Conservation (phyloP, 2,888 invertebrate genomes). For the Drosophila anomalata region DNA sequence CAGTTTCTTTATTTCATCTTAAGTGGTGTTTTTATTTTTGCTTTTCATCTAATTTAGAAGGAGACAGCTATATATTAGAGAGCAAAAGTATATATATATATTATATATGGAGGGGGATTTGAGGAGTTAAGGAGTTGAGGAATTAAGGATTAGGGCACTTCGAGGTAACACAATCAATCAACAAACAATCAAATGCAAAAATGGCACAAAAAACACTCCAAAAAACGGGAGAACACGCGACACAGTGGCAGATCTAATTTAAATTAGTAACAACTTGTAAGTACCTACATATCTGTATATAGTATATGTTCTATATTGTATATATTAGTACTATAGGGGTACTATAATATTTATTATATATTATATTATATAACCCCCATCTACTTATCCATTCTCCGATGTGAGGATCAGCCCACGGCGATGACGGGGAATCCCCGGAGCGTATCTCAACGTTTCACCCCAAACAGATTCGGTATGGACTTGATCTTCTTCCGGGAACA, state of each 20-base stretch:
- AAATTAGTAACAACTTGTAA: slow-evolving; percentile 39
- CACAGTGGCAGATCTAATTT: slow-evolving; percentile 47
- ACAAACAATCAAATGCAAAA: slow-evolving; percentile 29
- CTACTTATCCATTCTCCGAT: too few relatives aligned
- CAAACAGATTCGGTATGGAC: slow-evolving; percentile 84
- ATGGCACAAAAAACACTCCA: slow-evolving; percentile 21
- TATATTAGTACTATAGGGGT: background rate
- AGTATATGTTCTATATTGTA: background rate
- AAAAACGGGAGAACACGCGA: slow-evolving; percentile 57
- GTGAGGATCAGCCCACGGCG: slow-evolving; percentile 33
- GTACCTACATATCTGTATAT: slow-evolving; percentile 2
- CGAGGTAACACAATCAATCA: slow-evolving; percentile 40
- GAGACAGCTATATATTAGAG: slow-evolving; percentile 20
- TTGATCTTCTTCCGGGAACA: slow-evolving; percentile 98
- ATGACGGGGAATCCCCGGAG: slow-evolving; percentile 48
- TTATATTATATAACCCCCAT: background rate
- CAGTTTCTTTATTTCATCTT: slow-evolving; percentile 53
- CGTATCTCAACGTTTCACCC: slow-evolving; percentile 83
- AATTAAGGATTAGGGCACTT: slow-evolving; percentile 34
- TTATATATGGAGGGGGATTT: background rate
- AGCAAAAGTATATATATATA: background rate
- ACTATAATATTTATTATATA: background rate
- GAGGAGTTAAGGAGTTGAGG: background rate
- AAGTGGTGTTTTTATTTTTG: slow-evolving; percentile 45
- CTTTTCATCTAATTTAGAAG: slow-evolving; percentile 27